These are phyloP conservation scores for Trichopria drosophilae DNA, from an alignment of 2,888 invertebrate species.

Conservation along the genomic window DNA sequence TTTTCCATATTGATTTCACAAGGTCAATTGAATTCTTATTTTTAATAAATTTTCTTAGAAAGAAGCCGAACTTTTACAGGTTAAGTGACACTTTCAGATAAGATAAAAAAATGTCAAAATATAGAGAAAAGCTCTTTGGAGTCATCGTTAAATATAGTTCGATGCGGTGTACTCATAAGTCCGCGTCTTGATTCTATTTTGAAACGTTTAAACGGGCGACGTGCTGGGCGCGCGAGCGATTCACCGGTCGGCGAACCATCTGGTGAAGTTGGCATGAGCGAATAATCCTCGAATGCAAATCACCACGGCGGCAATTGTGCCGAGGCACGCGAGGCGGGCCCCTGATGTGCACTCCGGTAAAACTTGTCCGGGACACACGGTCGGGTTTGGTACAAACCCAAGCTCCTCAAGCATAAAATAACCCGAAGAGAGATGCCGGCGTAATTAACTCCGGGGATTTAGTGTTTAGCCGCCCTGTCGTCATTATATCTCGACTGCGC, in stretches of 20 bases:
- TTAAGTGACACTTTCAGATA: too few relatives aligned
- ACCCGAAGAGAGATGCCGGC: constrained; percentile 35
- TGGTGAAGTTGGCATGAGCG: constrained; percentile 27
- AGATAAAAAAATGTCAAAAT: too few relatives aligned
- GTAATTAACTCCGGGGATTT: constrained; percentile 39
- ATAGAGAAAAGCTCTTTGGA: too few relatives aligned
- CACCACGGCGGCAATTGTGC: constrained; percentile 37
- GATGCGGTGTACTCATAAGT: too few relatives aligned
- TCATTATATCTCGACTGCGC: too few relatives aligned
- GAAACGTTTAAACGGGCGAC: not conserved
- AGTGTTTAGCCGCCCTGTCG: too few relatives aligned
- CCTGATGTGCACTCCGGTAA: constrained; percentile 23
- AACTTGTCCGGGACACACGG: constrained; percentile 33
- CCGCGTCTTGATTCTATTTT: constrained; percentile 3
- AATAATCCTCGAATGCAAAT: constrained; percentile 42
- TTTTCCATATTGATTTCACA: too few relatives aligned
- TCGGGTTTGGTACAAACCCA: constrained; percentile 28
- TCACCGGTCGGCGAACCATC: constrained; percentile 37
- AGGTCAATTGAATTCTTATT: too few relatives aligned
- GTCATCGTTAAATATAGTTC: too few relatives aligned
- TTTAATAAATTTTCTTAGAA: too few relatives aligned
- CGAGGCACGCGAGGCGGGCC: constrained; percentile 38
- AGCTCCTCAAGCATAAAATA: constrained; percentile 30
- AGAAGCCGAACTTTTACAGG: too few relatives aligned
- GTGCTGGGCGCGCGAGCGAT: not conserved